Conservation (phyloP, 2,113 vertebrate species). For the Perognathus longimembris region DNA sequence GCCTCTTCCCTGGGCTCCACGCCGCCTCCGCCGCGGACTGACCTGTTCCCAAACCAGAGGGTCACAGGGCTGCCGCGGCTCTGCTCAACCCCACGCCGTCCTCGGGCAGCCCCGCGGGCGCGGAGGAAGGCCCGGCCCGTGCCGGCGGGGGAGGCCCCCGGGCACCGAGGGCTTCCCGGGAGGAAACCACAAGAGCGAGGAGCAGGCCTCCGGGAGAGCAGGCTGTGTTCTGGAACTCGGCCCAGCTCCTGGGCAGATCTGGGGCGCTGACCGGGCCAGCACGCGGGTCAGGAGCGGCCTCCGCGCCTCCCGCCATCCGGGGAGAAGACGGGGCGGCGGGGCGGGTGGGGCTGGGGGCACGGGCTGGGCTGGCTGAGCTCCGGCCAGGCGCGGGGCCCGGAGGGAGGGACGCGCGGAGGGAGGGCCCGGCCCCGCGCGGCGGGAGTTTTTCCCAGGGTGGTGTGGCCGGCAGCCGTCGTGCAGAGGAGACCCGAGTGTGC, state of each 20-base stretch:
- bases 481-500: no score
- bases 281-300: not conserved
- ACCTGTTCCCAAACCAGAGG: not conserved
- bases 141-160: fast-evolving
- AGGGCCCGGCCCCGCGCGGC: no score
- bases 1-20: fast-evolving
- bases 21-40: not conserved
- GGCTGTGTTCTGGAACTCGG: no score
- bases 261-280: not conserved
- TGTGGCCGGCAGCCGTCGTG: no score
- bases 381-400: not conserved
- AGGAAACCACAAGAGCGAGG: not conserved
- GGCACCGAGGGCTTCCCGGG: not conserved
- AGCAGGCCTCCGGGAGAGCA: fast-evolving
- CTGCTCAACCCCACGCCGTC: fast-evolving
- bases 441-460: no score
- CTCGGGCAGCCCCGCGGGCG: fast-evolving
- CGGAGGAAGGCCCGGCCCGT: fast-evolving
- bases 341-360: not conserved
- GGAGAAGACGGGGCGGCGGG: no score
- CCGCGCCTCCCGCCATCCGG: no score
- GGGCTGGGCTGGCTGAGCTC: not conserved
- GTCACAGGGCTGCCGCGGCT: fast-evolving
- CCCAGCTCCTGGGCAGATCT: not conserved
- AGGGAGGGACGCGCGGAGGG: no score